Conservation (phyloP, 2,113 vertebrate species). For the Myotis davidii region DNA sequence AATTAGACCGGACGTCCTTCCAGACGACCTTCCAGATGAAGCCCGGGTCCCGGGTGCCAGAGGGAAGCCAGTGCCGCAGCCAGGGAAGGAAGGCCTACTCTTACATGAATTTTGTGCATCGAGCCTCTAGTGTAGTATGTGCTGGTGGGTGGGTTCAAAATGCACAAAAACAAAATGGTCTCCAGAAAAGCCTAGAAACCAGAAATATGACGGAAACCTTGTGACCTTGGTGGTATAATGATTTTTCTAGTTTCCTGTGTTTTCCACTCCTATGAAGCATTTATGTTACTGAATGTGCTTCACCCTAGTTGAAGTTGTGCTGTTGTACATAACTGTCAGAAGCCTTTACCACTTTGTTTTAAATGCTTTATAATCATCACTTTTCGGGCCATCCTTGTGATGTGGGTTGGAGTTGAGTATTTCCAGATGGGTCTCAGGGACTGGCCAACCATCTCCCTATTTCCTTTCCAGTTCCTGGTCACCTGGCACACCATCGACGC, state of each 20-base stretch:
- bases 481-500: slow-evolving; percentile 99
- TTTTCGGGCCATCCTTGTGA: neutral
- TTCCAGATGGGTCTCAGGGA: neutral
- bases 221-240: too few species aligned
- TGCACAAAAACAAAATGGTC: neutral
- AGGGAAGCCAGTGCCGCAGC: too few species aligned
- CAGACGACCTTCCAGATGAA: too few species aligned
- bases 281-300: neutral
- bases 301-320: neutral
- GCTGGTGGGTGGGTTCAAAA: neutral
- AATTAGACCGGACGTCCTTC: too few species aligned
- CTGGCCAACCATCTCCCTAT: neutral
- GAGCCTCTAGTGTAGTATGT: too few species aligned
- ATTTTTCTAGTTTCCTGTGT: neutral
- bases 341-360: neutral
- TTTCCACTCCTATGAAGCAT: neutral
- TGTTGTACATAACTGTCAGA: neutral
- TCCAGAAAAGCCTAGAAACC: neutral
- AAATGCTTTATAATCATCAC: neutral
- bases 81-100: too few species aligned
- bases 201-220: neutral
- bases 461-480: slow-evolving; percentile 91
- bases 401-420: neutral
- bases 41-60: too few species aligned
- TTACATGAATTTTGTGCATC: too few species aligned